Percentiles rank a stretch among this genome's conserved stretches.
phyloP scores from a whole-genome alignment of 2,113 vertebrate genomes.

The Paratilapia polleni region DNA sequence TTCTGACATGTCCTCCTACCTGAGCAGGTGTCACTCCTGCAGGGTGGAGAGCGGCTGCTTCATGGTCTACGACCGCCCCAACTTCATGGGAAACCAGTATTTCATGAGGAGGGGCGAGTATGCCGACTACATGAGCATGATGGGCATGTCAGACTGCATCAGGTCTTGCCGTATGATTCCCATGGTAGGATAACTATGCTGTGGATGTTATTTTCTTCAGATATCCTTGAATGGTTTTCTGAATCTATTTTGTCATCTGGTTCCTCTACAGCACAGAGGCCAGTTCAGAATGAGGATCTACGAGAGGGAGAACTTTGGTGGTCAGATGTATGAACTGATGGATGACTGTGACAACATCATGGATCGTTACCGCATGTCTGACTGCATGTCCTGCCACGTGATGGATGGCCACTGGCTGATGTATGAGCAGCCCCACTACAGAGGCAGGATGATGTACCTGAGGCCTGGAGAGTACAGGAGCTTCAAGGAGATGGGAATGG shows the following conservation, averaged over 20 bases:
- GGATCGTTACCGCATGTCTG: slow-evolving; percentile 76
- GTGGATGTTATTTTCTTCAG: background rate
- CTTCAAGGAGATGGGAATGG: background rate
- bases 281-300: slow-evolving; percentile 67
- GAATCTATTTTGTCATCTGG: background rate
- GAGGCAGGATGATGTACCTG: background rate
- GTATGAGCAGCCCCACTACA: background rate
- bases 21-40: slow-evolving; percentile 75
- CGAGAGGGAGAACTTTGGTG: slow-evolving; percentile 64
- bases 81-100: slow-evolving; percentile 79
- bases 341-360: slow-evolving; percentile 70
- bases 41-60: slow-evolving; percentile 75
- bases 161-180: slow-evolving; percentile 76
- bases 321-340: slow-evolving; percentile 56
- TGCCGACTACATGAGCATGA: slow-evolving; percentile 52
- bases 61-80: slow-evolving; percentile 76
- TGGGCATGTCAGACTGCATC: slow-evolving; percentile 62
- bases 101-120: slow-evolving; percentile 80
- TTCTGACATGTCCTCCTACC: slow-evolving; percentile 68
- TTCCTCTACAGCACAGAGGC: slow-evolving; percentile 43
- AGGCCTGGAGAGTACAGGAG: background rate
- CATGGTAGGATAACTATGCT: slow-evolving; percentile 32
- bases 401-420: background rate
- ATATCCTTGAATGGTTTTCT: background rate
- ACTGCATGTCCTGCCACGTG: slow-evolving; percentile 51